Evolutionary conservation across 2,113 vertebrate species (phyloP), one percentile per base, ranked within the genome.

Genomic region (Aplodontia rufa): DNA sequence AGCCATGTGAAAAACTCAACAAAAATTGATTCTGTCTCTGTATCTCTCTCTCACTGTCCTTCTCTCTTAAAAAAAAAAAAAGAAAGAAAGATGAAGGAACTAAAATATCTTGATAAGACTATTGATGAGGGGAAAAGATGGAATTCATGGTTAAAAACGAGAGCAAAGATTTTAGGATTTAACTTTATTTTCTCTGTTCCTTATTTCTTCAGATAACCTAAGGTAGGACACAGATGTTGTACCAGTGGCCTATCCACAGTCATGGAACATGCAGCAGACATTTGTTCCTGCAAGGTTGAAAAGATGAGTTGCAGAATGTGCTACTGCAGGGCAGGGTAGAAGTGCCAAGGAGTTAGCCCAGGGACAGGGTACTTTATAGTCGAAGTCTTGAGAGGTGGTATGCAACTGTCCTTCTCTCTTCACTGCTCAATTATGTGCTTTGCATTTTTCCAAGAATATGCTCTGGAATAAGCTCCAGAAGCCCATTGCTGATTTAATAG

Each of bases 21-120:
- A n/a, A n/a, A n/a, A n/a, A n/a, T n/a, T n/a, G n/a, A n/a, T n/a
- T n/a, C n/a, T n/a, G n/a, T n/a, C n/a, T n/a, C n/a, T n/a, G n/a
- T n/a, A n/a, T n/a, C n/a, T n/a, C n/a, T n/a, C n/a, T n/a, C n/a
- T n/a, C n/a, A n/a, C n/a, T n/a, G n/a, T n/a, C n/a, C n/a, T n/a
- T n/a, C n/a, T n/a, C n/a, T n/a, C n/a, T n/a, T n/a, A n/a, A n/a
- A n/a, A n/a, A n/a, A n/a, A n/a, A n/a, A n/a, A n/a, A n/a, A n/a
- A n/a, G n/a, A n/a, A n/a, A n/a, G n/a, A n/a, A 78, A 84, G 28
- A 88, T 14, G 17, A 84, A 66, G 58, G 49, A 93, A 83, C 40
- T 82, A 32, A 90, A 87, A 55, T 90, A 3, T 76, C 64, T 89
- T 89, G 71, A 93, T 86, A 83, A 78, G 24, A 45, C 47, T 72